Percentiles rank a stretch among this genome's conserved stretches.
These are phyloP conservation scores for Zootoca vivipara DNA, from an alignment of 2,113 vertebrate species.

Conservation along the genomic window DNA sequence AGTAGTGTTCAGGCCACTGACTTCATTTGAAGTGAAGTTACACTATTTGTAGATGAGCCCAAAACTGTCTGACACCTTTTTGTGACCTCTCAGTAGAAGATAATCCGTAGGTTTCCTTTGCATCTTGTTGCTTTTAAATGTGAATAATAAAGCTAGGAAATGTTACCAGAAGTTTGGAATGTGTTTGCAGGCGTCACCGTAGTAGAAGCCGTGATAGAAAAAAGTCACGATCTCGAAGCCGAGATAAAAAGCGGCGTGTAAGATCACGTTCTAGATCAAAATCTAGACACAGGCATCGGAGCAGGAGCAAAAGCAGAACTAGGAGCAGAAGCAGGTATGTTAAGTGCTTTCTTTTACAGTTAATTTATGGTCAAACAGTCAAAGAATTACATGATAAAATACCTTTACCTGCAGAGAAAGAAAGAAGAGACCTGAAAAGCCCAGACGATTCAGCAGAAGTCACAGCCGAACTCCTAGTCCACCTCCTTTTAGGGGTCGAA, in stretches of 20 bases:
- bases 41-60: neutral
- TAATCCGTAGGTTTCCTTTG: neutral
- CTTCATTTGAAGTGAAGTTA: neutral
- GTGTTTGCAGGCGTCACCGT: constrained; percentile 85
- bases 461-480: constrained; percentile 87
- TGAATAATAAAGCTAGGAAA: neutral
- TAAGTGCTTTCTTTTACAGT: fast-evolving
- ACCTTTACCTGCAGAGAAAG: constrained; percentile 81
- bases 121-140: neutral
- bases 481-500: constrained; percentile 89
- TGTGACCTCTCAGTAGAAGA: neutral
- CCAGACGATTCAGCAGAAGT: constrained; percentile 86
- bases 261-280: constrained; percentile 89
- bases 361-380: neutral
- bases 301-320: constrained; percentile 88
- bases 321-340: constrained; percentile 92
- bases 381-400: neutral
- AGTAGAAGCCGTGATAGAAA: constrained; percentile 91
- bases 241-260: constrained; percentile 88
- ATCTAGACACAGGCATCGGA: constrained; percentile 89
- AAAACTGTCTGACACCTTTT: neutral
- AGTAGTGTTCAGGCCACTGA: neutral
- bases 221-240: constrained; percentile 87
- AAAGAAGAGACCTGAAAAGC: constrained; percentile 92
- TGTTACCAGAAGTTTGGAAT: constrained; percentile 36